A percentile compares a stretch with the other conserved stretches of the same genome.
phyloP scores from a whole-genome alignment of 2,797 vertebrate species.

The Sebastes melanostomus region DNA sequence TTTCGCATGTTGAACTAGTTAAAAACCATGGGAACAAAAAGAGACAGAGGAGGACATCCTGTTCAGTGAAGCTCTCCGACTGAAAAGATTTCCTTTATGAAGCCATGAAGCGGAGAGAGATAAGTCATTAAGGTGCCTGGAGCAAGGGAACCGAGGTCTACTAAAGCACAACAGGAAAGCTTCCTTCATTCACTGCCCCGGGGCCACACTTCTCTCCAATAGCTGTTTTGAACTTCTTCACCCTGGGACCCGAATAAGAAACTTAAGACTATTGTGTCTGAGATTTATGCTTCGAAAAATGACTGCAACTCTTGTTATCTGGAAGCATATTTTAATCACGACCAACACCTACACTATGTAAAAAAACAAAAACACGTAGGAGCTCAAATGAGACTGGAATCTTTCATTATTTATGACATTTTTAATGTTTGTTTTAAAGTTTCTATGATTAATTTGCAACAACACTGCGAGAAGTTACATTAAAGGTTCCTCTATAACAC shows the following conservation, averaged over 20 bases:
- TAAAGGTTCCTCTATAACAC: neutral
- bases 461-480: neutral
- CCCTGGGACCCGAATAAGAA: constrained; percentile 14
- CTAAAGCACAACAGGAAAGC: constrained; percentile 47
- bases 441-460: neutral
- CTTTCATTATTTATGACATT: neutral
- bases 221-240: constrained; percentile 17
- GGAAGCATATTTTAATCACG: neutral
- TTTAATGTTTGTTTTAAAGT: neutral
- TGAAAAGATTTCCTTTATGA: constrained; percentile 43
- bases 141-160: constrained; percentile 42
- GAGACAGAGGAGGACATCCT: constrained; percentile 12
- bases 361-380: neutral
- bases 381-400: neutral
- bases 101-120: constrained; percentile 31
- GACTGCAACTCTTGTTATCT: constrained; percentile 7
- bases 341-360: neutral
- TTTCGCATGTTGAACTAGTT: constrained; percentile 11
- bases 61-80: constrained; percentile 33
- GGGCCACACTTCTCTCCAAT: constrained; percentile 28
- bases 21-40: neutral
- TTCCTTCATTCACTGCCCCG: constrained; percentile 40
- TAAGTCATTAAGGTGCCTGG: constrained; percentile 52
- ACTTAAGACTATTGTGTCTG: constrained; percentile 8
- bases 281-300: constrained; percentile 21